phyloP scores from a whole-genome alignment of 1,140 invertebrate genomes.

The Heliconius hermathena region DNA sequence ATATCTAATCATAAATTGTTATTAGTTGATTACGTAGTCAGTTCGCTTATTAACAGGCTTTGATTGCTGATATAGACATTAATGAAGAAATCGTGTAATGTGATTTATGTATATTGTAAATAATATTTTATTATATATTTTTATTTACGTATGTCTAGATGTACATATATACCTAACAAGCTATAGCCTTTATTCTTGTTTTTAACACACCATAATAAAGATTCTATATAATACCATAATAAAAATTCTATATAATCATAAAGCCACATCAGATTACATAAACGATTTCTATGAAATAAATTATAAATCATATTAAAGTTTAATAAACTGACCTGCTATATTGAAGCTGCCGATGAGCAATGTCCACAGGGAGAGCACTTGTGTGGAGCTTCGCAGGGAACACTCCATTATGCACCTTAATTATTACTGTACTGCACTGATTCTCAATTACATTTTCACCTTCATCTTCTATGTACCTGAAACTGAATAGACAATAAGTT shows the following conservation, averaged over 20 bases:
- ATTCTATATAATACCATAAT: neutral
- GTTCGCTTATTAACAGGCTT: neutral
- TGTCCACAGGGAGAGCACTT: conserved; percentile 61
- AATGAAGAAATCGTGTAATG: neutral
- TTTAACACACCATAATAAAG: neutral
- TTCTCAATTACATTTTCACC: conserved; percentile 47
- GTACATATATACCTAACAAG: too few relatives aligned
- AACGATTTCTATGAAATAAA: neutral
- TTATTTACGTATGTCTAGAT: too few relatives aligned
- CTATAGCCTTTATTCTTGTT: too few relatives aligned
- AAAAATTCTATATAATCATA: too few relatives aligned
- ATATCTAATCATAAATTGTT: neutral
- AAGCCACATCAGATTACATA: neutral
- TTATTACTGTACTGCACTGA: conserved; percentile 47
- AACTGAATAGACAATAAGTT: conserved; percentile 31
- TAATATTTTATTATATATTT: too few relatives aligned
- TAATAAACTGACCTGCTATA: conserved; percentile 58
- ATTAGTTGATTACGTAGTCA: neutral
- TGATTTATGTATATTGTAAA: neutral
- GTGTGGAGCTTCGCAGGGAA: conserved; percentile 48
- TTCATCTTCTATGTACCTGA: conserved; percentile 40
- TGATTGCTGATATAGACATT: neutral
- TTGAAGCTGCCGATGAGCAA: conserved; percentile 63
- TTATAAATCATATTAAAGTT: conserved; percentile 25
- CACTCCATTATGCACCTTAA: conserved; percentile 56